Evolutionary conservation across 1,140 invertebrate genomes (phyloP).

Genomic region (Plodia interpunctella): DNA sequence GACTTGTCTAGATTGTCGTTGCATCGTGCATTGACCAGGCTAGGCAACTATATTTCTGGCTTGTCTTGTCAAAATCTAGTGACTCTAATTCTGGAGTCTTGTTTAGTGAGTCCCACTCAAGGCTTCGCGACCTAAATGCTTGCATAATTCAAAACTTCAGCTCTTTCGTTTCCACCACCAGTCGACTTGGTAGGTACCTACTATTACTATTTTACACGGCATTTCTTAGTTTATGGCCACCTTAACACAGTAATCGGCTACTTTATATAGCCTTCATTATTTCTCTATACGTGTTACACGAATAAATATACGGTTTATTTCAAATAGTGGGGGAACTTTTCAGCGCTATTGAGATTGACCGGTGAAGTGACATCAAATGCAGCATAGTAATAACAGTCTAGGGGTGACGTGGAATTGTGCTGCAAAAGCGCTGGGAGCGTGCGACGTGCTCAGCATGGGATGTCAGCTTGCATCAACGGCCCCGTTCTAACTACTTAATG

Average conservation of each 20-base stretch:
- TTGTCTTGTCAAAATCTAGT: neutral
- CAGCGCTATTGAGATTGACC: neutral
- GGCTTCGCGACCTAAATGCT: constrained; percentile 12
- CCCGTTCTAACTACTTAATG: constrained; percentile 10
- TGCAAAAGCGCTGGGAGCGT: constrained; percentile 12
- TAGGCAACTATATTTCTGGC: no score
- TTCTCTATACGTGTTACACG: constrained; percentile 13
- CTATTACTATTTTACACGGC: constrained; percentile 11
- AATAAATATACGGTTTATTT: constrained; percentile 16
- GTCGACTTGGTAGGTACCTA: neutral
- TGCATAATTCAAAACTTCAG: constrained; percentile 9
- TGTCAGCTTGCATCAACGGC: constrained; percentile 9
- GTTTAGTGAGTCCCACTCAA: constrained; percentile 4
- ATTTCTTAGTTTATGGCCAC: constrained; percentile 10
- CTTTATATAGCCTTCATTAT: constrained; percentile 20
- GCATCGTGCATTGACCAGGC: no score
- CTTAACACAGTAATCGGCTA: constrained; percentile 9
- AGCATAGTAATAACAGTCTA: constrained; percentile 13
- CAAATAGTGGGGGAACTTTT: constrained; percentile 1
- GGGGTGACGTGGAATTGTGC: neutral
- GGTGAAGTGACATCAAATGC: constrained; percentile 24
- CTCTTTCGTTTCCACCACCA: constrained; percentile 2
- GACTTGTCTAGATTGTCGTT: no score
- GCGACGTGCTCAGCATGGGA: constrained; percentile 14
- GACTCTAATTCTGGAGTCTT: neutral